Evolutionary conservation across 2,113 vertebrate genomes (phyloP), one percentile per base, ranked within the genome.

Genomic region (Electrona antarctica): DNA sequence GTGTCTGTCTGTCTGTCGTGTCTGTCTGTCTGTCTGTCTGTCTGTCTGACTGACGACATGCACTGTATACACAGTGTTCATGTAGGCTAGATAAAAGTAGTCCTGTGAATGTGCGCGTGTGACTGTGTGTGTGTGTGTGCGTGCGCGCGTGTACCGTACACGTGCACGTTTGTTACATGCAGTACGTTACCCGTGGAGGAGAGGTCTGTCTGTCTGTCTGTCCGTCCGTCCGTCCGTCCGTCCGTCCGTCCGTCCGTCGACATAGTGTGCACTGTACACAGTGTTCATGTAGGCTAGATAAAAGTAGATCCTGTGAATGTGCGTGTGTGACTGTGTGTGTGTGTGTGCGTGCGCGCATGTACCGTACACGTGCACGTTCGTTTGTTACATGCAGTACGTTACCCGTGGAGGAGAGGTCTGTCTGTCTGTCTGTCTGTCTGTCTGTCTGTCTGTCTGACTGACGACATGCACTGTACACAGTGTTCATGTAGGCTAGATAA

Each of bases 381-480:
- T n/a, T 28, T 28, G 45, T 14, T 69, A 12, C 6, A 57, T 67
- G 12, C 12, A 13, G 60, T 65, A 59, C 29, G 2, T n/a, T n/a
- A n/a, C n/a, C 62, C 72, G 52, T 60, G 74, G 73, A 72, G 80
- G 66, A n/a, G n/a, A 72, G 61, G 79, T 50, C 67, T 15, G 14
- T 15, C 8, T 29, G 67, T 52, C 14, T 66, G 66, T 29, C 63
- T 61, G 61, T 29, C 49, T 60, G 67, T 79, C 83, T 83, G 80
- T 64, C 78, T 45, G 11, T 60, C 78, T 57, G 77, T 71, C 78
- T 64, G 73, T 78, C 56, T 71, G 69, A 71, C 72, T 73, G 67
- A 77, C 77, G 56, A 74, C 47, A 29, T 15, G 1, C 15, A 8
- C 41, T 45, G 65, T 0, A 45, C 0, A 62, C 68, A 28, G 51